Base-by-base conservation (phyloP, 2,888 invertebrate species). In the Eumacrocentrus americanus region DNA sequence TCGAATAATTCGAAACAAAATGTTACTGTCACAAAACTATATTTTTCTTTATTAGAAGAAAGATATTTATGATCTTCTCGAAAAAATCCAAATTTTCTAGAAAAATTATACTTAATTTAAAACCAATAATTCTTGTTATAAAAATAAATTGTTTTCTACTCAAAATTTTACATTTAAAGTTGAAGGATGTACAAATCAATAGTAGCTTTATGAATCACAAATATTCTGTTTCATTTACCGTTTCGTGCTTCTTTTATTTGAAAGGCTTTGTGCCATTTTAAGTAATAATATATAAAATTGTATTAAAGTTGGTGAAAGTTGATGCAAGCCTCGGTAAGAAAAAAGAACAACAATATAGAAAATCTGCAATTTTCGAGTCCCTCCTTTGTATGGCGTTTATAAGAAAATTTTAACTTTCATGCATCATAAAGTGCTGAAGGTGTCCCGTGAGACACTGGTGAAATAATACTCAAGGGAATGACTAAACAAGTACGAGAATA, bases 391-490 rank as follows among this genome's bases (percentile, higher is more conserved):
- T 29, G 4, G 29, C 29, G 29, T 29, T 29, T 29, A 29, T 29
- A 29, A 29, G 29, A 29, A 29, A 29, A 4, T 29, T 29, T 6
- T 6, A 29, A 29, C 5, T 29, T 29, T 29, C 9, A 29, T 29
- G 9, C 29, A 6, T 29, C 29, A 29, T 29, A 29, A 9, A 29
- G 29, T 29, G 9, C 11, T 42, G 20, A 12, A 42, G 14, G 14
- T 42, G 16, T 12, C 42, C 6, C 16, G 22, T 18, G 37, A 37
- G 1, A 37, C 37, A 37, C n/a, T 37, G 18, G 16, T 12, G 14
- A 42, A 42, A 42, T 42, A 42, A 42, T 42, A 18, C 42, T 42
- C 42, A 16, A 42, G 9, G 20, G 42, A 42, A 16, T 18, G 14
- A 42, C 7, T 18, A 18, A 42, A 42, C 7, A 18, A 14, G 16